These are phyloP conservation scores for Carassius gibelio DNA, from an alignment of 2,113 vertebrate genomes.

Conservation along the genomic window DNA sequence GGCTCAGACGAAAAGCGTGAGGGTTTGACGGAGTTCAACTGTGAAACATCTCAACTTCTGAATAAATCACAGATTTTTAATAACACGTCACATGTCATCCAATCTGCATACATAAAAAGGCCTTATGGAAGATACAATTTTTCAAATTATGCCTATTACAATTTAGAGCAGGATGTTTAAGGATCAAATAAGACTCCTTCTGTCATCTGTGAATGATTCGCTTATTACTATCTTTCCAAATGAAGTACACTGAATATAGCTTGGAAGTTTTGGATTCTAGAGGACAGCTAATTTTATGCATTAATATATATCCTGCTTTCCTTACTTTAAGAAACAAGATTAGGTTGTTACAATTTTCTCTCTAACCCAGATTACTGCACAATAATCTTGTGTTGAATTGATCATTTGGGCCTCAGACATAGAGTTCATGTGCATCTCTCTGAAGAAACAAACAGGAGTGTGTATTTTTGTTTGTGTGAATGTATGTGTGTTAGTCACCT, in stretches of 20 bases:
- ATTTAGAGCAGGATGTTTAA: conserved; percentile 23
- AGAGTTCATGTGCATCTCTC: neutral
- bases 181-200: neutral
- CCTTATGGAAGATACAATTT: neutral
- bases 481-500: neutral
- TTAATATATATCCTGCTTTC: too few species aligned
- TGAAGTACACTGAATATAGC: neutral
- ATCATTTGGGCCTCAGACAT: neutral
- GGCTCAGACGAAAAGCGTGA: too few species aligned
- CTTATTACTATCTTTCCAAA: neutral
- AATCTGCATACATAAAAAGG: neutral
- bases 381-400: neutral
- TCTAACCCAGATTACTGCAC: neutral
- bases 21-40: neutral
- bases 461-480: neutral
- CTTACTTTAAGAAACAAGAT: neutral
- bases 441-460: neutral
- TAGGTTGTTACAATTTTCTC: neutral
- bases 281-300: neutral
- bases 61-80: neutral
- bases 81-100: neutral
- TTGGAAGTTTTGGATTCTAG: neutral
- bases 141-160: conserved; percentile 4
- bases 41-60: neutral
- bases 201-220: neutral